Percentiles rank a stretch among this genome's conserved stretches.
Evolutionary conservation across 2,888 invertebrate genomes (phyloP).

Genomic region (Phytoseiulus persimilis): DNA sequence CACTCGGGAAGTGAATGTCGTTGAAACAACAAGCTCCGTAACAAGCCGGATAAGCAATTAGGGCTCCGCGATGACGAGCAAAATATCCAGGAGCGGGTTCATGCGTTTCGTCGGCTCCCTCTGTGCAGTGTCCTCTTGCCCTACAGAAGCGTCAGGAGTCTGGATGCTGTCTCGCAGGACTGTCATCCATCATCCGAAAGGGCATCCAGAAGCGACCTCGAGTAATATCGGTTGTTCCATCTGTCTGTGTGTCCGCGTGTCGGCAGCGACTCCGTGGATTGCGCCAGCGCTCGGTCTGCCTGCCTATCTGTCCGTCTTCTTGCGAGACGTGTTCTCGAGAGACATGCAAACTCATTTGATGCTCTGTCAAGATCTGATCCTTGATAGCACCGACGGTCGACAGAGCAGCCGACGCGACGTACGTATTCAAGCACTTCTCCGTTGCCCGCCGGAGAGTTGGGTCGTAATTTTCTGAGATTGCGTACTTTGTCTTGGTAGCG

Average conservation of each 20-base stretch:
- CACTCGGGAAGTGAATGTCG: neutral
- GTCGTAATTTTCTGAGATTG: slow-evolving; percentile 5
- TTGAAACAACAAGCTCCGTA: neutral
- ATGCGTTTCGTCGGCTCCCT: neutral
- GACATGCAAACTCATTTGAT: neutral
- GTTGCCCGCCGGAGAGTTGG: neutral
- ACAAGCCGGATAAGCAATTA: neutral
- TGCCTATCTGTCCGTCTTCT: neutral
- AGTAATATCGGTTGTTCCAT: neutral
- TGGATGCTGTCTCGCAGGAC: neutral
- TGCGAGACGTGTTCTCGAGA: neutral
- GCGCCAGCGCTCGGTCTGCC: neutral
- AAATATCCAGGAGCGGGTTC: neutral
- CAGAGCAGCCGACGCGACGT: neutral
- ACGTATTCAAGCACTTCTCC: neutral
- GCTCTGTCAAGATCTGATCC: neutral
- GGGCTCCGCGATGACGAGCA: neutral
- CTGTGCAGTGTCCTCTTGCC: neutral
- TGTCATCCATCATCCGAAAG: neutral
- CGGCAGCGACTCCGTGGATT: neutral
- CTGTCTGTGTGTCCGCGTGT: neutral
- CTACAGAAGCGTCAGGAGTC: neutral
- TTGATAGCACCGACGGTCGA: neutral
- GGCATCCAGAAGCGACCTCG: neutral
- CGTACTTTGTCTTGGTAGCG: neutral